Conservation (phyloP, 1,140 invertebrate genomes). For the Drosophila sproati region DNA sequence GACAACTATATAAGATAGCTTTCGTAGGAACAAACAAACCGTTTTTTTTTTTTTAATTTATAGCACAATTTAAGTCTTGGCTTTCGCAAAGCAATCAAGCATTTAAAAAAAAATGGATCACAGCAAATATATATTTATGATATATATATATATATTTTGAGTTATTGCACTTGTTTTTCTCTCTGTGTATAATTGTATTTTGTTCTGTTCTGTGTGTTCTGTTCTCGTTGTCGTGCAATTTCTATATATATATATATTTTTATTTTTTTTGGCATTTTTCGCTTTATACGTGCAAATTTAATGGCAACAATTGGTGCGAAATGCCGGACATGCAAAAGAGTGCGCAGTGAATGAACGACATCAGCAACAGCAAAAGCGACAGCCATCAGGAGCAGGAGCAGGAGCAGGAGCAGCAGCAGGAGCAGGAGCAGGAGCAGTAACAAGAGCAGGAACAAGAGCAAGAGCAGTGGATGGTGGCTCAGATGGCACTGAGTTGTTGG, state of each 20-base stretch:
- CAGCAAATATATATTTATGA: no score
- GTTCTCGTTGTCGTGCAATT: conserved; percentile 73
- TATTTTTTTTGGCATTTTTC: conserved; percentile 75
- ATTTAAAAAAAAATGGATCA: no score
- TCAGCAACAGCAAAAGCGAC: conserved; percentile 22
- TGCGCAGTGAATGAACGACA: conserved; percentile 47
- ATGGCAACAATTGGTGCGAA: conserved; percentile 81
- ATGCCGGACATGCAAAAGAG: conserved; percentile 77
- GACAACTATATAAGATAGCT: no score
- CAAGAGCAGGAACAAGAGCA: conserved; percentile 1
- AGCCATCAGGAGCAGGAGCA: conserved; percentile 12
- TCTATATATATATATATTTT: conserved; percentile 10
- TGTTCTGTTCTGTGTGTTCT: conserved; percentile 25
- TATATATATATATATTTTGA: not conserved
- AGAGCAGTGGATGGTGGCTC: not conserved
- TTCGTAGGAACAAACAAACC: no score
- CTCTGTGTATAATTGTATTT: conserved; percentile 23
- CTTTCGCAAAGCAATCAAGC: no score
- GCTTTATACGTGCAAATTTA: conserved; percentile 80
- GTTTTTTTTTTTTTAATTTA: no score
- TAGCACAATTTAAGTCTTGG: no score
- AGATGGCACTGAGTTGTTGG: conserved; percentile 32
- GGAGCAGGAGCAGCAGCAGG: conserved; percentile 8
- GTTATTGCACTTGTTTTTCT: not conserved
- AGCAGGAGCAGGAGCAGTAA: conserved; percentile 8